These are phyloP conservation scores for Heteromyza rotundicornis DNA, from an alignment of 2,888 invertebrate species.

Conservation along the genomic window DNA sequence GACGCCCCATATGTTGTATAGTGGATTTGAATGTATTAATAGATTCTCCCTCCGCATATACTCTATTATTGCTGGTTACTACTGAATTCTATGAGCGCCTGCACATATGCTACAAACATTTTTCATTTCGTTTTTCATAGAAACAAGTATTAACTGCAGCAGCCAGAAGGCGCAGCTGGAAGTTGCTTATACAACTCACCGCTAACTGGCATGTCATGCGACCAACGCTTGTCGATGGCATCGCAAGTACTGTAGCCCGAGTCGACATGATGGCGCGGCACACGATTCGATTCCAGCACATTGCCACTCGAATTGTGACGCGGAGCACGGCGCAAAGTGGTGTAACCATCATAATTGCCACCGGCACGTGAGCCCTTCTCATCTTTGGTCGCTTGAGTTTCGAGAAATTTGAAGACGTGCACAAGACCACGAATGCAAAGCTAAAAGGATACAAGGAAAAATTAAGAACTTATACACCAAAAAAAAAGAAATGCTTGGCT, in stretches of 20 bases:
- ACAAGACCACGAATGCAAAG: conserved; percentile 87
- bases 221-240: conserved; percentile 82
- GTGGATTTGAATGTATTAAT: too few relatives aligned
- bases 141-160: neutral
- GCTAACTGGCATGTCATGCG: conserved; percentile 70
- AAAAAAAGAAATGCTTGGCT: conserved; percentile 61
- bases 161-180: conserved; percentile 3
- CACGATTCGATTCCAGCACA: conserved; percentile 52
- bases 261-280: conserved; percentile 76
- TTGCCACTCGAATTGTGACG: conserved; percentile 55
- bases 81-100: too few relatives aligned
- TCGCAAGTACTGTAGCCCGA: conserved; percentile 90
- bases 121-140: neutral
- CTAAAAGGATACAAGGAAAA: conserved; percentile 33
- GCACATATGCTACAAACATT: neutral
- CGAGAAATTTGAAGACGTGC: conserved; percentile 94
- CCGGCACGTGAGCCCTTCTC: conserved; percentile 58
- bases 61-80: too few relatives aligned
- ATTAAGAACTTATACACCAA: neutral
- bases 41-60: too few relatives aligned
- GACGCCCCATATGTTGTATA: too few relatives aligned
- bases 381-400: conserved; percentile 82
- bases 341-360: conserved; percentile 61
- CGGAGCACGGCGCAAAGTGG: conserved; percentile 58
- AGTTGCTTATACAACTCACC: conserved; percentile 57